Conservation (phyloP, 2,113 vertebrate species). For the Corapipo altera region DNA sequence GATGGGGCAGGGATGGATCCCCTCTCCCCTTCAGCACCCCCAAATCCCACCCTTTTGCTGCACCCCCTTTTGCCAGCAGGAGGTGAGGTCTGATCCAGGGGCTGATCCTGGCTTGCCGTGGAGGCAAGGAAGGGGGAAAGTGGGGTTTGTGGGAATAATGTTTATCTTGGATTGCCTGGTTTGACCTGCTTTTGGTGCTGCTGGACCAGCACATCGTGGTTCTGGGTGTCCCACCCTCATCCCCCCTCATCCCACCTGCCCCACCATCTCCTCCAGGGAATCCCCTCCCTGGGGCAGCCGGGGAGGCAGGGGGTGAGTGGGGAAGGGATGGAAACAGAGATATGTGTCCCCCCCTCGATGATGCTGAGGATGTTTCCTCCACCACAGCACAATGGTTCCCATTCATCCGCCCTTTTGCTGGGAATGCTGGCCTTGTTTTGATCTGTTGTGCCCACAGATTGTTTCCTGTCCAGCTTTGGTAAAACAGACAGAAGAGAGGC, state of each 20-base stretch:
- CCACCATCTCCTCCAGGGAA: background rate
- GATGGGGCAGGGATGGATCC: background rate
- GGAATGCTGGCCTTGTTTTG: slow-evolving; percentile 17
- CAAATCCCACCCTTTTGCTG: background rate
- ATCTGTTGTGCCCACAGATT: slow-evolving; percentile 40
- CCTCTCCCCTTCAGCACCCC: background rate
- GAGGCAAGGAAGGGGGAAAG: background rate
- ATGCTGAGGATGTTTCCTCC: slow-evolving; percentile 1
- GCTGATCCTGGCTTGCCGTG: rapidly evolving
- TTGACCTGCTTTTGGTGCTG: background rate
- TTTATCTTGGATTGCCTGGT: background rate
- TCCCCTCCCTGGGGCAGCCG: slow-evolving; percentile 40
- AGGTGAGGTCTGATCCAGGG: rapidly evolving
- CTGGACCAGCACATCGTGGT: rapidly evolving
- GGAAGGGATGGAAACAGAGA: slow-evolving; percentile 11
- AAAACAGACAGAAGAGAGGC: slow-evolving; percentile 28
- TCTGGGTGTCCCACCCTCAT: background rate
- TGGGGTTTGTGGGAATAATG: rapidly evolving
- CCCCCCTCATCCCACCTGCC: background rate
- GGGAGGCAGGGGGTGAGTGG: background rate
- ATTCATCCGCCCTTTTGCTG: slow-evolving; percentile 52
- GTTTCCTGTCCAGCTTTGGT: slow-evolving; percentile 51
- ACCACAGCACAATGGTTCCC: slow-evolving; percentile 57
- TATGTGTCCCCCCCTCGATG: background rate
- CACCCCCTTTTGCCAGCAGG: background rate